A percentile compares a stretch with the other conserved stretches of the same genome.
These are phyloP conservation scores for Caenorhabditis wallacei DNA, from an alignment of 2,888 invertebrate genomes.

Conservation along the genomic window DNA sequence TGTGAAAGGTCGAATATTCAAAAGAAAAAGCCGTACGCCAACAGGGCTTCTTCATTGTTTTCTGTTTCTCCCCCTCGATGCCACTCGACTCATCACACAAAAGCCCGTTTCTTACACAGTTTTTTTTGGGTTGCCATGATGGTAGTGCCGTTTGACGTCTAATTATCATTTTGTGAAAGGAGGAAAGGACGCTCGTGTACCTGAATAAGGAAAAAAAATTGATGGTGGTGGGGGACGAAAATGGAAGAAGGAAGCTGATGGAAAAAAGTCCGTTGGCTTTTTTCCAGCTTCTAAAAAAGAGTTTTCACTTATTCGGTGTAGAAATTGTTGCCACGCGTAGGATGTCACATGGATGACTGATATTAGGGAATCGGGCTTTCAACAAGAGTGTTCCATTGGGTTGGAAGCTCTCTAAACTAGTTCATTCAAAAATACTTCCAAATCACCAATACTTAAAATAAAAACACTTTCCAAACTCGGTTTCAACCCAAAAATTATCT, in stretches of 20 bases:
- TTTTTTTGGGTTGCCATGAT: conserved; percentile 56
- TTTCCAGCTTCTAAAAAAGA: conserved; percentile 35
- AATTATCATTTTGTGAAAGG: conserved; percentile 61
- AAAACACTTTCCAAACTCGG: background rate
- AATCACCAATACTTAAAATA: too few species aligned
- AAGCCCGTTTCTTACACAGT: conserved; percentile 68
- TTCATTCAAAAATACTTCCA: too few species aligned
- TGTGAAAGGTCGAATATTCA: conserved; percentile 67
- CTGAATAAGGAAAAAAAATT: conserved; percentile 28
- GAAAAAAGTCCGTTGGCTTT: conserved; percentile 7
- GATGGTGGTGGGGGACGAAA: too few species aligned
- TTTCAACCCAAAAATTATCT: conserved; percentile 18
- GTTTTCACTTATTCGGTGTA: conserved; percentile 27
- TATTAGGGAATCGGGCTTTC: background rate
- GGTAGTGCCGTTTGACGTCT: conserved; percentile 63
- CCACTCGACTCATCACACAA: conserved; percentile 61
- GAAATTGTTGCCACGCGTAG: background rate
- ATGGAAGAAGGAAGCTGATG: background rate
- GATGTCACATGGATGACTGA: conserved; percentile 23
- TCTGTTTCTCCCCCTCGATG: conserved; percentile 42
- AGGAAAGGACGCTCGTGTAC: conserved; percentile 38
- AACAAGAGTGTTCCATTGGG: too few species aligned
- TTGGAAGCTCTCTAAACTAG: too few species aligned
- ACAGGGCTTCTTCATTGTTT: conserved; percentile 49
- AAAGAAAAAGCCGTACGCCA: conserved; percentile 29